These are phyloP conservation scores for Platypus cylindrus DNA, from an alignment of 2,888 invertebrate genomes.

Conservation along the genomic window DNA sequence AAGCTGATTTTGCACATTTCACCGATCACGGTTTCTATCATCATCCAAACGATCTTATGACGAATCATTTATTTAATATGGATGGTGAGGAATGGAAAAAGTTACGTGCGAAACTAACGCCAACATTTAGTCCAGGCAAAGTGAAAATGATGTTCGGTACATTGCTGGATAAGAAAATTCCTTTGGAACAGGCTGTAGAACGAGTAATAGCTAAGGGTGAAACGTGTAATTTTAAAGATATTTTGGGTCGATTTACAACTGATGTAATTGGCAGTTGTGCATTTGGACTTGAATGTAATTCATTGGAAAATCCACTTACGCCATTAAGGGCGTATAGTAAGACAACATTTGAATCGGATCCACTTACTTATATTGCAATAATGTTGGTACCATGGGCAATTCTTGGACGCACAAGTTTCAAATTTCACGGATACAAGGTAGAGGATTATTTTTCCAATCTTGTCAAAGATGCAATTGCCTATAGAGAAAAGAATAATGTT, in stretches of 20 bases:
- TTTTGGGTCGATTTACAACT: conserved; percentile 42
- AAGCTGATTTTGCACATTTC: background rate
- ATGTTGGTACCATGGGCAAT: background rate
- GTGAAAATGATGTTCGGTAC: conserved; percentile 14
- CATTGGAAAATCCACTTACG: conserved; percentile 38
- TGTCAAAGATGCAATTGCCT: conserved; percentile 18
- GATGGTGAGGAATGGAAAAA: conserved; percentile 33
- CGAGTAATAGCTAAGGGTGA: conserved; percentile 10
- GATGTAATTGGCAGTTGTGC: conserved; percentile 45
- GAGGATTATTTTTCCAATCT: conserved; percentile 11
- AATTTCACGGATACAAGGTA: background rate
- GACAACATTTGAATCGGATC: conserved; percentile 1
- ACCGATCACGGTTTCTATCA: conserved; percentile 25
- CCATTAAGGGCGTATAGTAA: conserved; percentile 29
- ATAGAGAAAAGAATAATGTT: conserved; percentile 21
- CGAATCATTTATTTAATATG: conserved; percentile 22
- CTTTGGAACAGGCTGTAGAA: conserved; percentile 13
- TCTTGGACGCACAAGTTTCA: background rate
- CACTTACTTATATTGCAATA: background rate
- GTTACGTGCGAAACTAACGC: conserved; percentile 30
- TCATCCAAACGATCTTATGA: conserved; percentile 26
- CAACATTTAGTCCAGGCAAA: conserved; percentile 16
- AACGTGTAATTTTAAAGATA: conserved; percentile 29
- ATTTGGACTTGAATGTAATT: conserved; percentile 45
- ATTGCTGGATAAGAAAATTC: conserved; percentile 14